Evolutionary conservation across 2,888 invertebrate genomes (phyloP).

Genomic region (Eurois occulta): DNA sequence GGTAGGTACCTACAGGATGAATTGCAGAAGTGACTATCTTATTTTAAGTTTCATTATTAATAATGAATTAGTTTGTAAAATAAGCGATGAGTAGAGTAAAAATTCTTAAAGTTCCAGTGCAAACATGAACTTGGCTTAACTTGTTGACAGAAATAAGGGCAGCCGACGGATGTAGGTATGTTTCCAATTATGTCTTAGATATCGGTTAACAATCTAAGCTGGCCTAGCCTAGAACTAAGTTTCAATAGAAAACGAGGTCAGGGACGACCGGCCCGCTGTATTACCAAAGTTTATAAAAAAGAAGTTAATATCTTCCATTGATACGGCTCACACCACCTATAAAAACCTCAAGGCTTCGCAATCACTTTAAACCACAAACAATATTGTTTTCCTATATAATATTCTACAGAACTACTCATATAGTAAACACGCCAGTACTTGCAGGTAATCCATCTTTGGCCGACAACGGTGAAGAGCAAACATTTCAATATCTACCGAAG

Average conservation of each 20-base stretch:
- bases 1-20: no score
- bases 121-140: no score
- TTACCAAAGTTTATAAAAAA: neutral
- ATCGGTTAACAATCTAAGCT: neutral
- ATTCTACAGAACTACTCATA: conserved; percentile 30
- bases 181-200: neutral
- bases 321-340: neutral
- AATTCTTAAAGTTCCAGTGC: no score
- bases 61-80: no score
- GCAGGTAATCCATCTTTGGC: conserved; percentile 63
- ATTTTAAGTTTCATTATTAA: no score
- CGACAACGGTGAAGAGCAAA: conserved; percentile 55
- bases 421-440: conserved; percentile 52
- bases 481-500: conserved; percentile 62
- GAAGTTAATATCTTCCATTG: neutral
- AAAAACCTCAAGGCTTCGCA: no score
- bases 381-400: conserved; percentile 38
- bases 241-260: neutral
- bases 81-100: no score
- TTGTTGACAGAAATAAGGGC: no score
- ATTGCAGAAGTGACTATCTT: no score
- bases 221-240: neutral
- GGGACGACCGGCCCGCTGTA: neutral
- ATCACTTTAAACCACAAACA: conserved; percentile 26
- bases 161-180: no score